Percentiles rank a stretch among this genome's conserved stretches.
Evolutionary conservation across 92 coral and sea anemone species (phyloP).

Genomic region (Parazoanthus atlanticus): DNA sequence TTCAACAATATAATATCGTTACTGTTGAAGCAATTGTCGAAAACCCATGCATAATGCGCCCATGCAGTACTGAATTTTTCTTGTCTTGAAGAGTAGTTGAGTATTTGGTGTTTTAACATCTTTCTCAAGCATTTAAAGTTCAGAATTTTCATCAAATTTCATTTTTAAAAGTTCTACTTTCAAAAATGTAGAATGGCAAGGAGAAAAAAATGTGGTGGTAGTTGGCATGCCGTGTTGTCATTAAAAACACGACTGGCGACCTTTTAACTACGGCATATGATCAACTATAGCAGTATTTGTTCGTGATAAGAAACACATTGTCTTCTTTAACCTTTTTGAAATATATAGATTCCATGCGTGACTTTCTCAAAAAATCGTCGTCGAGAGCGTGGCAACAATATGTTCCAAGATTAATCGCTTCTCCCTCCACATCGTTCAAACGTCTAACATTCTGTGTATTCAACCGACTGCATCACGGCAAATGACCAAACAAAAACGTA

Average conservation of each 20-base stretch:
- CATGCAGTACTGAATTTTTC: too few relatives aligned
- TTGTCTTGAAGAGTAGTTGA: not conserved
- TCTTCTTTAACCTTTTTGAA: not conserved
- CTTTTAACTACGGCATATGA: not conserved
- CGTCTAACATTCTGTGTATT: not conserved
- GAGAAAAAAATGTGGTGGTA: too few relatives aligned
- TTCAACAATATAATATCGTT: not conserved
- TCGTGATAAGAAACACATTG: constrained; percentile 9
- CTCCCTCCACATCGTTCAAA: not conserved
- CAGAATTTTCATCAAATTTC: too few relatives aligned
- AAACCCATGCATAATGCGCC: too few relatives aligned
- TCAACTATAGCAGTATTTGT: not conserved
- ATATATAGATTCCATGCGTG: not conserved
- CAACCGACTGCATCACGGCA: not conserved
- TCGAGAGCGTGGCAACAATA: not conserved
- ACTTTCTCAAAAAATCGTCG: not conserved
- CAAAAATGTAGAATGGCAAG: too few relatives aligned
- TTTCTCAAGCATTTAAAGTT: too few relatives aligned
- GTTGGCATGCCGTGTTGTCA: not conserved
- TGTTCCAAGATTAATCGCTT: not conserved
- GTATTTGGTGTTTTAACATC: not conserved
- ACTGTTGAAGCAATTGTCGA: not conserved
- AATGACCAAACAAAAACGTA: not conserved
- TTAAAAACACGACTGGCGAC: not conserved
- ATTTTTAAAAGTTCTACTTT: too few relatives aligned